Percentiles rank a stretch among this genome's conserved stretches.
phyloP scores from a whole-genome alignment of 2,888 invertebrate species.

The Antheraea assamensis region DNA sequence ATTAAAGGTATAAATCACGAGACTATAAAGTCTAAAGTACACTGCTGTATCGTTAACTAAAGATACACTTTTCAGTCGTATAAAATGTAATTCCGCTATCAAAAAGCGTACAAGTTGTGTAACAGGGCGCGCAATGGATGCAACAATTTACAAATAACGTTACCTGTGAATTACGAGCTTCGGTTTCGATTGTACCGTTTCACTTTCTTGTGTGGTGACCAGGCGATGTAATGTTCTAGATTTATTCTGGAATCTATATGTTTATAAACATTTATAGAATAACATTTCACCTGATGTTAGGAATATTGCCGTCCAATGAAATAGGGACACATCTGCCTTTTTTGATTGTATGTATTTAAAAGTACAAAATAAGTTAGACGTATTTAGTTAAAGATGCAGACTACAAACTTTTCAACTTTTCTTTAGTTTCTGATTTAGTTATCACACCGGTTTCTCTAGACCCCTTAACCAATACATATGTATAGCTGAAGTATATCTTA shows the following conservation, averaged over 20 bases:
- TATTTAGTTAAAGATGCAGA: no score
- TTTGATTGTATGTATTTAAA: no score
- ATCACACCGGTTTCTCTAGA: background rate
- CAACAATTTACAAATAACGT: conserved; percentile 51
- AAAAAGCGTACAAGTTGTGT: conserved; percentile 9
- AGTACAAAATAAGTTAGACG: no score
- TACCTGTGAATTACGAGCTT: conserved; percentile 73
- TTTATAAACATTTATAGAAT: background rate
- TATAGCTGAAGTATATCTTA: no score
- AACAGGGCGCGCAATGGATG: conserved; percentile 28
- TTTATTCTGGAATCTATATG: background rate
- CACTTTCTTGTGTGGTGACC: conserved; percentile 50
- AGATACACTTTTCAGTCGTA: conserved; percentile 18
- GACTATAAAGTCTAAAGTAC: background rate
- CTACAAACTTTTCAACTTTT: no score
- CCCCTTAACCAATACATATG: no score
- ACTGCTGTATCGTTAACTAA: conserved; percentile 7
- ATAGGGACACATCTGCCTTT: no score
- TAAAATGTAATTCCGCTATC: conserved; percentile 26
- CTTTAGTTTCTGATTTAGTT: no score
- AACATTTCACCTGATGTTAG: background rate
- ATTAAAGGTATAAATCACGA: background rate
- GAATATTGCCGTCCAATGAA: no score
- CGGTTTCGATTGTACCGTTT: conserved; percentile 14
- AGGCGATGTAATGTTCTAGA: conserved; percentile 27